These are phyloP conservation scores for Mesoligia furuncula DNA, from an alignment of 2,888 invertebrate genomes.

Conservation along the genomic window DNA sequence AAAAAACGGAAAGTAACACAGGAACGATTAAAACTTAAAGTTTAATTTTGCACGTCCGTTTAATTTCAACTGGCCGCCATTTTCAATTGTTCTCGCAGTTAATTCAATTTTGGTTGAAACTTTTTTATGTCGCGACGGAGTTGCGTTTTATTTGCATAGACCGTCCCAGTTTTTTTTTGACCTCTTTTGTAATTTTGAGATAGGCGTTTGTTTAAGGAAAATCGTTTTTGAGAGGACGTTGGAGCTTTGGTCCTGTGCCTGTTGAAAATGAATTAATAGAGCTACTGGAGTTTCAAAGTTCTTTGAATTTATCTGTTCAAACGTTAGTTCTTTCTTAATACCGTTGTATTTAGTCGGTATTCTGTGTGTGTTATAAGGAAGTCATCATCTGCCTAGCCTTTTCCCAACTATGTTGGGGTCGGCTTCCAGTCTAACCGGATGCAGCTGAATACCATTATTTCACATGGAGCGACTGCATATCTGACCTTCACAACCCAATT, in stretches of 20 bases:
- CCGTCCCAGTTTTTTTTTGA: constrained; percentile 16
- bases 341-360: background rate
- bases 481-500: too few species aligned
- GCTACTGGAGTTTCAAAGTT: background rate
- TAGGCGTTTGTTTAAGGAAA: constrained; percentile 16
- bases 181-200: constrained; percentile 23
- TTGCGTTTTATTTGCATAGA: constrained; percentile 54
- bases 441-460: too few species aligned
- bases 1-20: constrained; percentile 44
- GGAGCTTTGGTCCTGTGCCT: background rate
- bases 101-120: constrained; percentile 70
- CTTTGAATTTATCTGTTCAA: too few species aligned
- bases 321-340: background rate
- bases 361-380: background rate
- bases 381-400: too few species aligned
- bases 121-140: constrained; percentile 62
- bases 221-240: background rate
- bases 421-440: too few species aligned
- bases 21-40: constrained; percentile 60
- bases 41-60: constrained; percentile 56
- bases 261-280: background rate
- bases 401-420: too few species aligned
- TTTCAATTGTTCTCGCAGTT: constrained; percentile 69
- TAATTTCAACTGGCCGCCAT: constrained; percentile 54
- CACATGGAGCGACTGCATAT: too few species aligned